phyloP scores from a whole-genome alignment of 2,888 invertebrate genomes.

The Buathra laborator region DNA sequence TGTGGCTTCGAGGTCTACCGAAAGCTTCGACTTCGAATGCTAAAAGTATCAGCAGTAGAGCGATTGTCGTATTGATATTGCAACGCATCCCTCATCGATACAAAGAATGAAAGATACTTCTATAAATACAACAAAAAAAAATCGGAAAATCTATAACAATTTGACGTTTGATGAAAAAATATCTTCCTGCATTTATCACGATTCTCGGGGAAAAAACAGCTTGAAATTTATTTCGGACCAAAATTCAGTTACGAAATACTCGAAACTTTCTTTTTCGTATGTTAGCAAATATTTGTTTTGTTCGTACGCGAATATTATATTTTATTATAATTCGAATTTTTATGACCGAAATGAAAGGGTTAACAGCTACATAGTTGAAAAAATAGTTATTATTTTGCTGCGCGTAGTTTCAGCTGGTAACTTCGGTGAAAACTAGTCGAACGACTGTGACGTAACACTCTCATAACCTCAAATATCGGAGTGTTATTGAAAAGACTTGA shows the following conservation, averaged over 20 bases:
- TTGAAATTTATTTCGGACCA: background rate
- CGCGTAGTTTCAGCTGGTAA: constrained; percentile 1
- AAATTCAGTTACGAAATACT: background rate
- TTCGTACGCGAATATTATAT: background rate
- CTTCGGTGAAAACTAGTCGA: background rate
- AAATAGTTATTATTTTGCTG: background rate
- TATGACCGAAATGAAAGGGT: background rate
- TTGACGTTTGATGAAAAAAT: background rate
- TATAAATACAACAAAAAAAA: background rate
- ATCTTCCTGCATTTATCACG: background rate
- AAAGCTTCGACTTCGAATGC: constrained; percentile 37
- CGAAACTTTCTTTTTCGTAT: background rate
- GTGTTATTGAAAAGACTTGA: constrained; percentile 41
- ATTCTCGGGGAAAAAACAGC: too few species aligned
- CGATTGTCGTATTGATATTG: background rate
- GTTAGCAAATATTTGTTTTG: too few species aligned
- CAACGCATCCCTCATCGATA: constrained; percentile 32
- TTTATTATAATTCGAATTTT: background rate
- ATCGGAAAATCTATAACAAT: background rate
- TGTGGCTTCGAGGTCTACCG: constrained; percentile 55
- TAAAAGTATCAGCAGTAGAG: constrained; percentile 37
- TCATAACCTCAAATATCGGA: constrained; percentile 53
- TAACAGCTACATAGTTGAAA: background rate
- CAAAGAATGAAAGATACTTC: background rate
- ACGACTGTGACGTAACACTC: constrained; percentile 51